Conservation (phyloP, 2,113 vertebrate genomes). For the Pandion haliaetus region DNA sequence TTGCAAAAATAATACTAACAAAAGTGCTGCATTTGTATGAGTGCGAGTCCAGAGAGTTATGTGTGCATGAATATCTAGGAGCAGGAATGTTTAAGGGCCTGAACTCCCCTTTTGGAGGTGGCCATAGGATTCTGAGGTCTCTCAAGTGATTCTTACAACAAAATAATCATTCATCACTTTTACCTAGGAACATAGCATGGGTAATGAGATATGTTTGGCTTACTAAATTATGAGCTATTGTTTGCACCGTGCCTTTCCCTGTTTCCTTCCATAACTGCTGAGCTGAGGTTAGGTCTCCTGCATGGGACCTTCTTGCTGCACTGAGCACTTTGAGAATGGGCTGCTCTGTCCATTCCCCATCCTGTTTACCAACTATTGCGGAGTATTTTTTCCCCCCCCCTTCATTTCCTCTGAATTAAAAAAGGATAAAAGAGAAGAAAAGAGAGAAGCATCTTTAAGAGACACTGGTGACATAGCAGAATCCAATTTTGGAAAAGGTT, state of each 20-base stretch:
- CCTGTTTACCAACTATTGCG: not conserved
- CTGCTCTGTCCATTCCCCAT: not conserved
- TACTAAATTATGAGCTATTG: not conserved
- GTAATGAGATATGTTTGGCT: not conserved
- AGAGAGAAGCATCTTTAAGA: not conserved
- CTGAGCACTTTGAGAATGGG: not conserved
- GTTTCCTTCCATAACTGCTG: not conserved
- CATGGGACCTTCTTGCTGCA: not conserved
- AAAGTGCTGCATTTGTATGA: not conserved
- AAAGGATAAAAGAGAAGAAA: not conserved
- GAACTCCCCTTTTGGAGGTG: not conserved
- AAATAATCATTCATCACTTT: not conserved
- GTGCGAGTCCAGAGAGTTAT: not conserved
- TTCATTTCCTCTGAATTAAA: not conserved
- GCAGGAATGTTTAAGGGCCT: not conserved
- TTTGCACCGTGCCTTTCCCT: not conserved
- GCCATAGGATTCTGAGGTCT: not conserved
- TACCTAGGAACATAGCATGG: not conserved
- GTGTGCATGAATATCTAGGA: fast-evolving
- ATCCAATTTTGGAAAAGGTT: not conserved
- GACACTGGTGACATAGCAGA: not conserved
- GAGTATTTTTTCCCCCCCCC: no score
- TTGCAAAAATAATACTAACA: not conserved
- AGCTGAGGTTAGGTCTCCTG: not conserved
- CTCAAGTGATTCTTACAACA: not conserved